Percentiles rank a stretch among this genome's conserved stretches.
Evolutionary conservation across 2,797 vertebrate species (phyloP).

Genomic region (Leptatherina wallacei): DNA sequence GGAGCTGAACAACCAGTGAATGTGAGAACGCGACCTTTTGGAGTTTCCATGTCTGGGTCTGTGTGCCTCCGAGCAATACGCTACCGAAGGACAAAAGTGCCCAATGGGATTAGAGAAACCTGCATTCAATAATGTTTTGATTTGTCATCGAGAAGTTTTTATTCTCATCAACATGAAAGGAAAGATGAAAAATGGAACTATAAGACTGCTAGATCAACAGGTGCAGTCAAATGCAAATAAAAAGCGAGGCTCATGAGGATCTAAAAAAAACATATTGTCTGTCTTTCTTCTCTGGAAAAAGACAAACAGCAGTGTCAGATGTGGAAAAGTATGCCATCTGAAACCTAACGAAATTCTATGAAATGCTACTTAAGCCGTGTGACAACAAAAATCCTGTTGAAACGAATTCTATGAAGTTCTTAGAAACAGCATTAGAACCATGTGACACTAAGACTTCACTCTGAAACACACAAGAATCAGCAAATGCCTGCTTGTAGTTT

Average conservation of each 20-base stretch:
- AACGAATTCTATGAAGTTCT: constrained; percentile 67
- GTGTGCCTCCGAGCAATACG: constrained; percentile 48
- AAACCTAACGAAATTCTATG: constrained; percentile 31
- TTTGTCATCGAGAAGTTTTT: too few relatives aligned
- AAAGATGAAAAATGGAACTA: not conserved
- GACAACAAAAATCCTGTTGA: constrained; percentile 56
- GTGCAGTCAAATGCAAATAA: not conserved
- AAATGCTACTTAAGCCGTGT: constrained; percentile 41
- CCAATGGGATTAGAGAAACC: not conserved
- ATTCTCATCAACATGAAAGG: too few relatives aligned
- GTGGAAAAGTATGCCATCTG: not conserved
- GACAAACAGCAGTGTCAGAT: constrained; percentile 6
- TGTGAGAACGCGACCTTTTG: constrained; percentile 57
- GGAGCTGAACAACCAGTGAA: constrained; percentile 38
- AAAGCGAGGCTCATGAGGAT: not conserved
- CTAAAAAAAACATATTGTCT: not conserved
- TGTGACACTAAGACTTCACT: constrained; percentile 55
- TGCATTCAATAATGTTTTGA: not conserved
- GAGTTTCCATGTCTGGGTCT: constrained; percentile 21
- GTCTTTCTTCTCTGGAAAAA: not conserved
- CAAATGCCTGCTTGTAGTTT: constrained; percentile 1
- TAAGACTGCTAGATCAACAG: not conserved
- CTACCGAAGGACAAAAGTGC: constrained; percentile 7
- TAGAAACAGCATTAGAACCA: constrained; percentile 57
- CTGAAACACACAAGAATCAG: constrained; percentile 24